phyloP scores from a whole-genome alignment of 1,140 invertebrate species.

The Trichonephila inaurata region DNA sequence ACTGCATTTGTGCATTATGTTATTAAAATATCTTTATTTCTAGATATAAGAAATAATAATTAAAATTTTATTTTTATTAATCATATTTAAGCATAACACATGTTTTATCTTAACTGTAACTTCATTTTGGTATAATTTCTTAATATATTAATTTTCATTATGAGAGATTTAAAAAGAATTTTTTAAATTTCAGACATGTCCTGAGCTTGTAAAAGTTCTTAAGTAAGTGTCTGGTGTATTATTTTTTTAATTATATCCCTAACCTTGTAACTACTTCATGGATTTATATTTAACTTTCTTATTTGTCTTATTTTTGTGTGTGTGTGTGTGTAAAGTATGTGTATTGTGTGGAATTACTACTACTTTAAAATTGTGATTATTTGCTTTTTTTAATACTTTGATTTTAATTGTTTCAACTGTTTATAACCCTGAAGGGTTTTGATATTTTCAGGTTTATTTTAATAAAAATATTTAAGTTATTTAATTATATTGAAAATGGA shows the following conservation, averaged over 20 bases:
- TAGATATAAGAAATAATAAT: background rate
- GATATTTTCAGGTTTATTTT: too few species aligned
- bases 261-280: background rate
- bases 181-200: conserved; percentile 87
- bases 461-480: too few species aligned
- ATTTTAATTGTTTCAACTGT: too few species aligned
- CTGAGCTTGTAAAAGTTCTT: conserved; percentile 85
- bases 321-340: background rate
- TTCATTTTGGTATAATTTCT: too few species aligned
- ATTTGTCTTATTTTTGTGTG: background rate
- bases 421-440: too few species aligned
- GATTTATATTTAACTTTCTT: too few species aligned
- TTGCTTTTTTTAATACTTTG: too few species aligned
- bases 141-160: too few species aligned
- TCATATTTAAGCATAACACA: background rate
- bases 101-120: too few species aligned
- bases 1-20: background rate
- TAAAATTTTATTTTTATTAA: background rate
- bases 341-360: too few species aligned
- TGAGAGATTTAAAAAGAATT: background rate
- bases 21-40: background rate
- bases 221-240: conserved; percentile 78
- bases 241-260: background rate
- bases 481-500: too few species aligned
- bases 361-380: too few species aligned